Evolutionary conservation across 2,888 invertebrate species (phyloP), one percentile per base, ranked within the genome.

Genomic region (Leptopilina myrica): DNA sequence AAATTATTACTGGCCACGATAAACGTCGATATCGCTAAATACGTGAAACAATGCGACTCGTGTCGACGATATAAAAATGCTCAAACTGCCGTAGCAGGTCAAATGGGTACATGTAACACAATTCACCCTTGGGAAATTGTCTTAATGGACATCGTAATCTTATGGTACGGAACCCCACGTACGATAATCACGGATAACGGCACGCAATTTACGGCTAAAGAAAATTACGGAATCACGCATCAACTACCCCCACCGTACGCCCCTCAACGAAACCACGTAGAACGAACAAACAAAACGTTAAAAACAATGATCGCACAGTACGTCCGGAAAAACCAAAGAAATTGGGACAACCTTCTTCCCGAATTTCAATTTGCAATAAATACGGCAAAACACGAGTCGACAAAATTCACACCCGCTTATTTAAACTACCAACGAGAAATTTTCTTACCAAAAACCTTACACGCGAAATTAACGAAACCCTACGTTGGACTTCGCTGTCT

Each of bases 281-380:
- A 91, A 80, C 46, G 89, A 9, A 81, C 86, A 0, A 91, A 90
- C 77, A 76, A 85, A n/a, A 86, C 86, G 0, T 33, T 90, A 0
- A 88, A 89, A 76, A 89, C 89, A 0, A 90, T 91, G 87, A 85
- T 90, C 0, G 82, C 87, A 0, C 84, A 88, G 33, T 89, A 83
- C 46, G 85, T 88, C 5, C 80, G 82, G 0, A 62, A 79, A 0
- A 80, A 89, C 46, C 90, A 90, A 20, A 76, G 81, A 0, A 62
- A 79, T 0, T 88, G 87, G 87, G 87, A 86, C 46, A 46, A 83
- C 8, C 53, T 80, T 12, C 4, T 86, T 0, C 75, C 81, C 5
- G 85, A 85, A 64, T 33, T 86, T 0, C 79, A 77, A 14, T 85
- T 87, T 53, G 86, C 86, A 0, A 75, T 84, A 46, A 87, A 86